Percentiles rank a stretch among this genome's conserved stretches.
These are phyloP conservation scores for Aphaenogaster floridana DNA, from an alignment of 1,140 invertebrate species.

Conservation along the genomic window DNA sequence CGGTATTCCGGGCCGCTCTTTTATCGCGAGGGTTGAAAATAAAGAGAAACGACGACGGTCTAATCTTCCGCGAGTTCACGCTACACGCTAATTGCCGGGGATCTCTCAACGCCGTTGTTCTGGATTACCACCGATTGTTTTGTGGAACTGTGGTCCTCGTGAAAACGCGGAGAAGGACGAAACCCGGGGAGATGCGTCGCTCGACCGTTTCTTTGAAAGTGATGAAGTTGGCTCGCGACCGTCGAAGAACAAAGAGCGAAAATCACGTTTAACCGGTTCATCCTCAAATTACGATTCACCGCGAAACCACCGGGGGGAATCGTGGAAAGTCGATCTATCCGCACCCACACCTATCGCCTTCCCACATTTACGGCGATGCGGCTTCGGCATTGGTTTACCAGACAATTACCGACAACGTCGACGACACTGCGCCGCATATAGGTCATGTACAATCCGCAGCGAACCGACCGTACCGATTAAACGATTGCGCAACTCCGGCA, in stretches of 20 bases:
- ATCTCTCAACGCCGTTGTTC: conserved; percentile 31
- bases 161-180: not conserved
- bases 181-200: not conserved
- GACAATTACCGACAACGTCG: conserved; percentile 27
- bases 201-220: conserved; percentile 13
- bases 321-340: conserved; percentile 48
- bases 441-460: conserved; percentile 68
- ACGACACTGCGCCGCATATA: conserved; percentile 56
- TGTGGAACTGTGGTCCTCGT: not conserved
- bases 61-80: conserved; percentile 39
- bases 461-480: conserved; percentile 69
- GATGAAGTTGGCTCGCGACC: not conserved
- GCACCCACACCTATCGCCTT: not conserved
- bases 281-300: conserved; percentile 69
- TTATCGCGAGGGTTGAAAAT: conserved; percentile 56
- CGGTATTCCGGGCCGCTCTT: conserved; percentile 65
- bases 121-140: conserved; percentile 36
- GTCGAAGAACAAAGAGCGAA: conserved; percentile 33
- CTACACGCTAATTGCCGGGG: not conserved
- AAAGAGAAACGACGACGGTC: conserved; percentile 53
- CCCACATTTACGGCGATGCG: conserved; percentile 29
- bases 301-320: conserved; percentile 46
- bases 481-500: conserved; percentile 59
- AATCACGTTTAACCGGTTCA: conserved; percentile 54
- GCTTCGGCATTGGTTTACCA: conserved; percentile 37